A percentile compares a stretch with the other conserved stretches of the same genome.
phyloP scores from a whole-genome alignment of 2,888 invertebrate genomes.

The Ennomos erosarius region DNA sequence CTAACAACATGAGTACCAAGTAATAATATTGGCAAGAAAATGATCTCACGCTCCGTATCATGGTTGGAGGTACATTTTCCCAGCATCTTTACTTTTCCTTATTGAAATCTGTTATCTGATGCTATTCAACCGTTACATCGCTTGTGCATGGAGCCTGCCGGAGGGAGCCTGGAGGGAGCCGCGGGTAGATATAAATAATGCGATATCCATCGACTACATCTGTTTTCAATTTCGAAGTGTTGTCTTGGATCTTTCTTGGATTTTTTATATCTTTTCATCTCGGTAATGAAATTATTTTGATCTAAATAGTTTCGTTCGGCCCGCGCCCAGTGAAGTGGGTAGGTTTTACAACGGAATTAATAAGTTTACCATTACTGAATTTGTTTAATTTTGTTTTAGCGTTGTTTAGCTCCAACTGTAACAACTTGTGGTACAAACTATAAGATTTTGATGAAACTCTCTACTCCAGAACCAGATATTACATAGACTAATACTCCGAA shows the following conservation, averaged over 20 bases:
- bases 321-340: no score
- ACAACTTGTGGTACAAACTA: no score
- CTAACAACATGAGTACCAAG: neutral
- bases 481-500: no score
- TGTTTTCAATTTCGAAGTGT: neutral
- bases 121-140: neutral
- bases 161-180: no score
- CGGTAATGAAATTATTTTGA: neutral
- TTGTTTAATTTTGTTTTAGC: no score
- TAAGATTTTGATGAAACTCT: no score
- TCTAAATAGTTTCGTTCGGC: neutral
- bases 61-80: slow-evolving; percentile 6
- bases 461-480: no score
- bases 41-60: slow-evolving; percentile 15
- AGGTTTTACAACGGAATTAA: no score
- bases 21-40: slow-evolving; percentile 8
- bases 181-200: neutral
- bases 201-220: neutral
- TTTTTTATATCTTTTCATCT: slow-evolving; percentile 3
- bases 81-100: slow-evolving; percentile 23
- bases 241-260: neutral
- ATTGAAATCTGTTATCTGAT: slow-evolving; percentile 23
- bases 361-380: no score
- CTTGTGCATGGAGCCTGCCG: neutral
- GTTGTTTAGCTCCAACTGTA: no score